phyloP scores from a whole-genome alignment of 1,140 invertebrate species.

The Subanguina moxae region DNA sequence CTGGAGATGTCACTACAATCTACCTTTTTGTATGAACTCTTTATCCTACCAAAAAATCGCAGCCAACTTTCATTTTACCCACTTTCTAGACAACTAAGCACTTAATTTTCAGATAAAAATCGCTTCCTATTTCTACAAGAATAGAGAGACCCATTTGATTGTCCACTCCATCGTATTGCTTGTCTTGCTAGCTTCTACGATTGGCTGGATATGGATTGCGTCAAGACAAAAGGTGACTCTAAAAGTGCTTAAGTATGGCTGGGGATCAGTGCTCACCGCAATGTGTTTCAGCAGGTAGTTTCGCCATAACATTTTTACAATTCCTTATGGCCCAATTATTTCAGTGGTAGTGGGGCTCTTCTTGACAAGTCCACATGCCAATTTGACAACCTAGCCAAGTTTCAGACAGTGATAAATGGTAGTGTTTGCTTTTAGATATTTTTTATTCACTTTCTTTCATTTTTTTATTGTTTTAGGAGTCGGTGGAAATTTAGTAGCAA shows the following conservation, averaged over 20 bases:
- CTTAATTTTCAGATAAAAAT: too few species aligned
- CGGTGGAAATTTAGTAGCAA: slow-evolving; percentile 78
- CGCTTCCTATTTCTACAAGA: slow-evolving; percentile 24
- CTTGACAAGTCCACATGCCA: slow-evolving; percentile 73
- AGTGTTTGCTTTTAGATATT: too few species aligned
- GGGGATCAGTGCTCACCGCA: slow-evolving; percentile 17
- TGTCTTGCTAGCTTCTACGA: slow-evolving; percentile 17
- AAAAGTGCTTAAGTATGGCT: slow-evolving; percentile 29
- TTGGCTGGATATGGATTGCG: slow-evolving; percentile 28
- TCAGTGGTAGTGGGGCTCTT: slow-evolving; percentile 59
- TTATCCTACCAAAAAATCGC: too few species aligned
- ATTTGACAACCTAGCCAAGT: slow-evolving; percentile 78
- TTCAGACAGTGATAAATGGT: slow-evolving; percentile 79
- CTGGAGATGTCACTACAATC: slow-evolving; percentile 82
- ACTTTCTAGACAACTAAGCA: too few species aligned
- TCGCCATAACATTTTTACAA: too few species aligned
- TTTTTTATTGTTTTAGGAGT: slow-evolving; percentile 61
- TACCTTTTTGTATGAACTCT: slow-evolving; percentile 20
- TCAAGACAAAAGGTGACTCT: slow-evolving; percentile 5
- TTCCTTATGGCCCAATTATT: too few species aligned
- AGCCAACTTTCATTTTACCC: too few species aligned
- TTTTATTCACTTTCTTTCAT: too few species aligned
- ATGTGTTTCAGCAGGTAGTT: slow-evolving; percentile 22
- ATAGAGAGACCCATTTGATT: slow-evolving; percentile 5
- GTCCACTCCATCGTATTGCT: slow-evolving; percentile 13